Base-by-base conservation (phyloP, 2,113 vertebrate genomes). In the Upupa epops region DNA sequence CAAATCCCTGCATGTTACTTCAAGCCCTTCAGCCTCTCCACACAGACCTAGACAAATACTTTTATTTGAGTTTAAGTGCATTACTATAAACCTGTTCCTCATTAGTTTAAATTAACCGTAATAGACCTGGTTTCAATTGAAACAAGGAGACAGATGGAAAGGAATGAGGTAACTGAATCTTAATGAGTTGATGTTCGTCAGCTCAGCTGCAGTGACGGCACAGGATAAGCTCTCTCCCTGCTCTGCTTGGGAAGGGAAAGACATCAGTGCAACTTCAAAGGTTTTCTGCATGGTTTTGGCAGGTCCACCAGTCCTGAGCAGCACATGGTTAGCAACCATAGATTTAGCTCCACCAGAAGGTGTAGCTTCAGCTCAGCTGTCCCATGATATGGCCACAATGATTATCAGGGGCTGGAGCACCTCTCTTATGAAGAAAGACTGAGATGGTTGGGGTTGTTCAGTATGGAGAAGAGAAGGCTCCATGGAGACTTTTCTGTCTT, bases 181-280 rank as follows among this genome's bases (percentile, higher is more conserved):
- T 83, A 81, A 52, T 2, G 65, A 68, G 69, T 21, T 52, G 63
- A 69, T 64, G 66, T 46, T 66, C 1, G 0, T 15, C 6, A 36
- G 54, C 61, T 45, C 70, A 65, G 61, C 26, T 18, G 13, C 2
- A 1, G 25, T 19, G 60, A 40, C 1, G 6, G 45, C 28, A 26
- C 1, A 1, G n/a, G 37, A 9, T 0, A 0, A 24, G 52, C 13
- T n/a, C 15, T 59, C 59, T 40, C 55, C 61, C 42, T 73, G 51
- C 25, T 12, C 29, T 31, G 29, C 1, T 8, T 14, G 14, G 55
- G 25, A 77, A 8, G 14, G 2, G 19, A 83, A 65, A 79, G 36
- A 13, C 40, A 70, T 14, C 65, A 22, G 28, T 5, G 29, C 6
- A 60, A 7, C 31, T 76, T 11, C 36, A 8, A 54, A 60, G 29